These are phyloP conservation scores for Chloroclysta siterata DNA, from an alignment of 2,888 invertebrate species.

Conservation along the genomic window DNA sequence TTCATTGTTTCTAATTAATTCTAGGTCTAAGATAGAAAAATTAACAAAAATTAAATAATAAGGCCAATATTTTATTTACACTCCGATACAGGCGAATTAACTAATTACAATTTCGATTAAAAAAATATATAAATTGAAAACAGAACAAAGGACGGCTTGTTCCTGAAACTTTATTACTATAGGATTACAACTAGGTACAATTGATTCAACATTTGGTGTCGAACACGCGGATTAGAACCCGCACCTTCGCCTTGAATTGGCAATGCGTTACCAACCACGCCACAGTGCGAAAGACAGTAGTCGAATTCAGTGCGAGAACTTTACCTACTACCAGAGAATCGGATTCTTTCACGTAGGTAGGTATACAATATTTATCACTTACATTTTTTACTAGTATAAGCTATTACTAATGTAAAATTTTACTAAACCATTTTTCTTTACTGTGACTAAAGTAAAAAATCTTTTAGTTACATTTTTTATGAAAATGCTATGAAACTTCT, in stretches of 20 bases:
- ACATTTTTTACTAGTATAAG: too few relatives aligned
- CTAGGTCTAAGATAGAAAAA: not conserved
- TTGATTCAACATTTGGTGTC: not conserved
- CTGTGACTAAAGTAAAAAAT: too few relatives aligned
- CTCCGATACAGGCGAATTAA: slow-evolving; percentile 51
- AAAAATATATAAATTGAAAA: slow-evolving; percentile 25
- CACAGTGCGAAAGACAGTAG: too few relatives aligned
- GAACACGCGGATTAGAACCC: not conserved
- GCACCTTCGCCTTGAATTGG: not conserved
- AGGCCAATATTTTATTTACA: slow-evolving; percentile 72
- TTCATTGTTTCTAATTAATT: not conserved
- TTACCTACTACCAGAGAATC: too few relatives aligned
- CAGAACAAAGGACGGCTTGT: slow-evolving; percentile 27
- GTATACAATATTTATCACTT: too few relatives aligned
- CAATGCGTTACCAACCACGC: not conserved
- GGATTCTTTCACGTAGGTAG: too few relatives aligned
- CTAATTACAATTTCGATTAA: slow-evolving; percentile 40
- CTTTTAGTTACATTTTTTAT: too few relatives aligned
- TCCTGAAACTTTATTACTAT: slow-evolving; percentile 2
- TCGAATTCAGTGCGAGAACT: too few relatives aligned
- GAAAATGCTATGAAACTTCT: too few relatives aligned
- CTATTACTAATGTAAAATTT: too few relatives aligned
- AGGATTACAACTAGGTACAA: not conserved
- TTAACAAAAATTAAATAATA: slow-evolving; percentile 49
- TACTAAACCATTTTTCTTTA: too few relatives aligned